phyloP scores from a whole-genome alignment of 2,888 invertebrate genomes.

The Philereme transversata region DNA sequence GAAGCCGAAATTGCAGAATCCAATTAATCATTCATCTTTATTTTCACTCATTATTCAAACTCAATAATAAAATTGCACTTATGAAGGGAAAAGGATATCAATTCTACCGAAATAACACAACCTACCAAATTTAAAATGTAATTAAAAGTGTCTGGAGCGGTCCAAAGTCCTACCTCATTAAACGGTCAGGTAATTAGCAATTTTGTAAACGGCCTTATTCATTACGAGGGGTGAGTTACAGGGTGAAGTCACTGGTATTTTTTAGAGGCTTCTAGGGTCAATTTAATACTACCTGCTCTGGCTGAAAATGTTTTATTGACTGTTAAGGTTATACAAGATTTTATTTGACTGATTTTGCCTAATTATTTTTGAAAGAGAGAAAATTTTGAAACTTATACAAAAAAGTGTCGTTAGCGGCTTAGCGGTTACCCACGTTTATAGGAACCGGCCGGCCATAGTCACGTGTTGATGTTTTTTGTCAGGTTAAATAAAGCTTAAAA shows the following conservation, averaged over 20 bases:
- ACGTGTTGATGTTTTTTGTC: too few species aligned
- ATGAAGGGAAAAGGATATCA: constrained; percentile 23
- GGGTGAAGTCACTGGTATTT: constrained; percentile 41
- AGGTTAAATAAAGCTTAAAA: too few species aligned
- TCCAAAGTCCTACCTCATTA: constrained; percentile 69
- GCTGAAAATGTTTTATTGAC: too few species aligned
- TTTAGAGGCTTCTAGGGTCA: neutral
- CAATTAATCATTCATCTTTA: constrained; percentile 39
- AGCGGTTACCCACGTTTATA: too few species aligned
- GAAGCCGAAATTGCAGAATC: constrained; percentile 16
- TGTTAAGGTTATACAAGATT: too few species aligned
- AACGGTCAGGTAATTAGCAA: constrained; percentile 78
- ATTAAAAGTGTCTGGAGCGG: constrained; percentile 62
- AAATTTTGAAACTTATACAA: too few species aligned
- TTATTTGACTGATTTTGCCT: too few species aligned
- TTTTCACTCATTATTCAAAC: constrained; percentile 34
- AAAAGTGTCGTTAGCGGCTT: too few species aligned
- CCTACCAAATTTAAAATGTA: constrained; percentile 65
- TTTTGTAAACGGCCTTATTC: constrained; percentile 75
- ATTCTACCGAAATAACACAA: constrained; percentile 41
- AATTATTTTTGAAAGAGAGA: too few species aligned
- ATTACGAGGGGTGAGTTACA: constrained; percentile 62
- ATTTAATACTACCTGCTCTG: too few species aligned
- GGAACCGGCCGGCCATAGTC: too few species aligned
- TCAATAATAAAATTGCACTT: constrained; percentile 22